Evolutionary conservation across 2,888 invertebrate species (phyloP).

Genomic region (Cryptocephalus moraei): DNA sequence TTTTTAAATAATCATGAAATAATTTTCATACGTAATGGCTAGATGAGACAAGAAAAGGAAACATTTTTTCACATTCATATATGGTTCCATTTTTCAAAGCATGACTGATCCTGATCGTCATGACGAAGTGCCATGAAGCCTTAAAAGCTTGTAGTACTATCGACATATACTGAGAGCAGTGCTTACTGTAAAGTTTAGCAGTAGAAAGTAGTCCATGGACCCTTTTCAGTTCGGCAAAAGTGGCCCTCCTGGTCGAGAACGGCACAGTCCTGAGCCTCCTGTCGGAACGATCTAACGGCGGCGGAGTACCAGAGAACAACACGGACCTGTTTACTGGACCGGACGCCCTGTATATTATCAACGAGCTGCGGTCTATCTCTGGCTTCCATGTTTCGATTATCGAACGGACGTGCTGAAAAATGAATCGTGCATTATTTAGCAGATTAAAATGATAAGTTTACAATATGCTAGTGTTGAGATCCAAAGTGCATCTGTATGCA

Average conservation of each 20-base stretch:
- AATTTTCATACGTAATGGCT: no score
- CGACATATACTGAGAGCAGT: neutral
- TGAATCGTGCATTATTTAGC: no score
- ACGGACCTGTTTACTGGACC: slow-evolving; percentile 60
- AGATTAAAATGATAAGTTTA: no score
- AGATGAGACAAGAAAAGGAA: no score
- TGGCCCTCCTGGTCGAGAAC: slow-evolving; percentile 73
- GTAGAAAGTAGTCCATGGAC: slow-evolving; percentile 60
- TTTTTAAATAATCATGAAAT: no score
- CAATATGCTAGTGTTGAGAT: no score
- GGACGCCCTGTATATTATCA: slow-evolving; percentile 68
- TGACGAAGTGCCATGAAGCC: no score
- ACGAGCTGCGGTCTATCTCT: slow-evolving; percentile 54
- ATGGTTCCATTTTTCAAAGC: no score
- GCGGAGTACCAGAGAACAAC: slow-evolving; percentile 63
- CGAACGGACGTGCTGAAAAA: slow-evolving; percentile 64
- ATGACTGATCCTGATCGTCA: no score
- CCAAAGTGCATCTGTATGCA: no score
- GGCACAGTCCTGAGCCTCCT: slow-evolving; percentile 59
- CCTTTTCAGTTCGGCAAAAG: slow-evolving; percentile 67
- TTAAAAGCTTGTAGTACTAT: no score
- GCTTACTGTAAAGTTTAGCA: slow-evolving; percentile 56
- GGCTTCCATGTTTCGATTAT: slow-evolving; percentile 58
- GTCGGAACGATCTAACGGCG: slow-evolving; percentile 56
- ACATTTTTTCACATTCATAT: no score